phyloP scores from a whole-genome alignment of 2,797 vertebrate genomes.

The Crenuchus spilurus region DNA sequence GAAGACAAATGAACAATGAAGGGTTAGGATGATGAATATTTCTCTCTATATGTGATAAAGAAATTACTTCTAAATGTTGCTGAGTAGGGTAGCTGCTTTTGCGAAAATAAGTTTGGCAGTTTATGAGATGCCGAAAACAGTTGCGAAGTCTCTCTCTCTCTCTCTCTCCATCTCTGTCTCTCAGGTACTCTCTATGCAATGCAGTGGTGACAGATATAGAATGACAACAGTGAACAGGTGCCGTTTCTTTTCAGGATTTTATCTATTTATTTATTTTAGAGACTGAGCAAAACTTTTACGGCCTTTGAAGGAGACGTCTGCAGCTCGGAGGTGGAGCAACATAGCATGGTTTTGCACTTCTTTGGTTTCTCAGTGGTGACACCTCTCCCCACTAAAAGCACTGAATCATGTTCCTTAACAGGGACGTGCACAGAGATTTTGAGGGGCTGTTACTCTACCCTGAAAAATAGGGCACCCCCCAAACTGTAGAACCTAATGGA shows the following conservation, averaged over 20 bases:
- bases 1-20: conserved; percentile 63
- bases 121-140: conserved; percentile 37
- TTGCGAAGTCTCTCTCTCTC: conserved; percentile 7
- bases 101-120: conserved; percentile 16
- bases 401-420: neutral
- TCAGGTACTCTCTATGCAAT: neutral
- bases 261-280: neutral
- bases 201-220: conserved; percentile 19
- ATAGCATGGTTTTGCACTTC: neutral
- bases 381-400: neutral
- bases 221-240: conserved; percentile 17
- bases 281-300: conserved; percentile 6
- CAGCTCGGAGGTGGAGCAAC: neutral
- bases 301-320: conserved; percentile 16
- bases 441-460: too few relatives aligned
- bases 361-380: neutral
- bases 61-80: conserved; percentile 59
- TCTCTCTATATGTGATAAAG: conserved; percentile 56
- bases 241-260: neutral
- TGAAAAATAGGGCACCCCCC: too few relatives aligned
- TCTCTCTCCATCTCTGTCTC: conserved; percentile 7
- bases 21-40: conserved; percentile 50
- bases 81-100: conserved; percentile 33
- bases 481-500: too few relatives aligned
- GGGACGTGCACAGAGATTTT: too few relatives aligned